Base-by-base conservation (phyloP, 2,888 invertebrate genomes). In the Xestia c-nigrum region DNA sequence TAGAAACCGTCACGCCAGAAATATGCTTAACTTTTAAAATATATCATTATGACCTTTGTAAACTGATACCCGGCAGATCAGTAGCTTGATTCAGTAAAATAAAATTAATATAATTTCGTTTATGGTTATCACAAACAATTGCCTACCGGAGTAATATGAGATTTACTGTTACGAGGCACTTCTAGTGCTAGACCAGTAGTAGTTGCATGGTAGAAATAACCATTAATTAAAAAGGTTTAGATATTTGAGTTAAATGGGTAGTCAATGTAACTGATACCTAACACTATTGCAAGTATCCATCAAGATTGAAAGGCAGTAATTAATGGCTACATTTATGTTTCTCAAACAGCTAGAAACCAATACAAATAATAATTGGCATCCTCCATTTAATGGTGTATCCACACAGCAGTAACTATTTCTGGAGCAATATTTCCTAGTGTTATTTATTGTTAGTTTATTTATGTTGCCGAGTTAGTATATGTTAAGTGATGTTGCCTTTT, bases 41-140 rank as follows among this genome's bases (percentile, higher is more conserved):
- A 76, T 73, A 78, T 74, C 61, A 57, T 78, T 82, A 85, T 78
- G 59, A 63, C 59, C 43, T 68, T 40, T 38, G 85, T 83, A 86
- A 87, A 46, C 43, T 71, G 85, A 88, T 88, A 86, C 83, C 64
- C 40, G 16, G 63, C 67, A 16, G 81, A 79, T 78, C 81, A 78
- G 81, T 78, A 87, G 88, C 85, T 66, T 55, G 59, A 40, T 75
- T 64, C 64, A 73, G 43, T 74, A 24, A 65, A 71, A 72, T 72
- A 52, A 80, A 71, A 79, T 59, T 5, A n/a, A 50, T 78, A 66
- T 63, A n/a, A 75, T 71, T 78, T 74, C 40, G 21, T 84, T 84
- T 80, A 84, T 67, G 73, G 75, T 46, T 71, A 76, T 52, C 66
- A 71, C 79, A 84, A 81, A 83, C 81, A 83, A 83, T 86, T 69